phyloP scores from a whole-genome alignment of 1,140 invertebrate genomes.

The Pteromalus puparum region DNA sequence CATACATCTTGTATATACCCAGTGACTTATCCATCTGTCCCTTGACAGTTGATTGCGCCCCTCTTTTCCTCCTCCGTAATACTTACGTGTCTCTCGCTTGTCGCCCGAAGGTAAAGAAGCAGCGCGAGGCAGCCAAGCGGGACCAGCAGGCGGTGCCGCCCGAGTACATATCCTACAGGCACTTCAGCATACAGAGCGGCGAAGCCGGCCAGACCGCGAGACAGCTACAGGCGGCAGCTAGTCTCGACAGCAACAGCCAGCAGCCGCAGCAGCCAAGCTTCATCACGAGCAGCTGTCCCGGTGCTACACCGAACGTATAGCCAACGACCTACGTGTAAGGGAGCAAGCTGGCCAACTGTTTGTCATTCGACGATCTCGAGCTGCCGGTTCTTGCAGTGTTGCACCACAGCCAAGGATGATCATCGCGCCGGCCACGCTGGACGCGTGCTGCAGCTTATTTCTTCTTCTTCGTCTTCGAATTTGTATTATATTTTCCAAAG shows the following conservation, averaged over 20 bases:
- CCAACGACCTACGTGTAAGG: constrained; percentile 52
- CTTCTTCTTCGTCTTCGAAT: neutral
- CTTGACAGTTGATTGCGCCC: neutral
- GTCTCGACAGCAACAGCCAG: constrained; percentile 54
- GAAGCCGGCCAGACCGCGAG: constrained; percentile 44
- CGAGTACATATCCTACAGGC: constrained; percentile 85
- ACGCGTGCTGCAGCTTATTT: neutral
- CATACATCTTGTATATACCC: neutral
- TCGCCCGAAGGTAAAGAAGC: constrained; percentile 82
- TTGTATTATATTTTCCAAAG: neutral
- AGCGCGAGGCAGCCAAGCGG: constrained; percentile 81
- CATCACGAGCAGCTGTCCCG: constrained; percentile 57
- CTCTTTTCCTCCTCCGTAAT: neutral
- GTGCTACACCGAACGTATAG: constrained; percentile 64
- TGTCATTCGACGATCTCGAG: neutral
- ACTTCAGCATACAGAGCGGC: constrained; percentile 75
- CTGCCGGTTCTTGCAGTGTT: neutral
- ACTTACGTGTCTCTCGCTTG: neutral
- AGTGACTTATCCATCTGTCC: neutral
- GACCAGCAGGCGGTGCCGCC: constrained; percentile 73
- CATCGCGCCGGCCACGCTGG: neutral
- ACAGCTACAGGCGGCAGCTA: constrained; percentile 10
- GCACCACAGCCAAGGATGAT: neutral
- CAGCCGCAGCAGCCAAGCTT: constrained; percentile 53
- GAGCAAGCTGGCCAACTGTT: constrained; percentile 18